Percentiles rank a stretch among this genome's conserved stretches.
Evolutionary conservation across 2,888 invertebrate species (phyloP).

Genomic region (Microctonus aethiopoides): DNA sequence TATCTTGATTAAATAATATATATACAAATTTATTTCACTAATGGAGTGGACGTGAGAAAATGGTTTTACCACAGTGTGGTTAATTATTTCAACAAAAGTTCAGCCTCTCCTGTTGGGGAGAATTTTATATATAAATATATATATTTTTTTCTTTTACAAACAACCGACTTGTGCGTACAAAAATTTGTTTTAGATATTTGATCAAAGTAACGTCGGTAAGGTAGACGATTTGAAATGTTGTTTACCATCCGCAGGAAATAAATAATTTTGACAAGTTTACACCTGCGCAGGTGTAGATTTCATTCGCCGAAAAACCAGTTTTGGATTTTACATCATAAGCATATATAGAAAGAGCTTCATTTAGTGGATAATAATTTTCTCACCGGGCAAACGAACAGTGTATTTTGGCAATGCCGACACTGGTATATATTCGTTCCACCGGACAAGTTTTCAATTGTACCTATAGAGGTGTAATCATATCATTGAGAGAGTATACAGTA

Average conservation of each 20-base stretch:
- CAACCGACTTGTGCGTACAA: neutral
- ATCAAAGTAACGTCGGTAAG: neutral
- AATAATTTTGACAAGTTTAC: neutral
- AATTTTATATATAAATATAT: neutral
- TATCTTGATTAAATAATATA: no score
- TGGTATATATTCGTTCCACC: no score
- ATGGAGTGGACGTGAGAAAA: no score
- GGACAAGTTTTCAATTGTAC: neutral
- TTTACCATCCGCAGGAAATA: neutral
- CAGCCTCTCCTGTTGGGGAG: neutral
- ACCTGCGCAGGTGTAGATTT: conserved; percentile 4
- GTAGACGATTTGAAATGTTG: neutral
- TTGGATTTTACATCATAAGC: neutral
- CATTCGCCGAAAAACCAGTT: neutral
- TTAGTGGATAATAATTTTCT: neutral
- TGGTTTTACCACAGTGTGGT: neutral
- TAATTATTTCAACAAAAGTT: neutral
- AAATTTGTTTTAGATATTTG: neutral
- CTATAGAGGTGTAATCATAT: neutral
- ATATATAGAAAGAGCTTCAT: neutral
- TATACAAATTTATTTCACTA: no score
- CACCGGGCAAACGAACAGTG: neutral
- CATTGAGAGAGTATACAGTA: neutral
- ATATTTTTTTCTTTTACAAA: neutral
- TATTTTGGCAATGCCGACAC: neutral